Evolutionary conservation across 1,140 invertebrate species (phyloP).

Genomic region (Tetragnatha versicolor): DNA sequence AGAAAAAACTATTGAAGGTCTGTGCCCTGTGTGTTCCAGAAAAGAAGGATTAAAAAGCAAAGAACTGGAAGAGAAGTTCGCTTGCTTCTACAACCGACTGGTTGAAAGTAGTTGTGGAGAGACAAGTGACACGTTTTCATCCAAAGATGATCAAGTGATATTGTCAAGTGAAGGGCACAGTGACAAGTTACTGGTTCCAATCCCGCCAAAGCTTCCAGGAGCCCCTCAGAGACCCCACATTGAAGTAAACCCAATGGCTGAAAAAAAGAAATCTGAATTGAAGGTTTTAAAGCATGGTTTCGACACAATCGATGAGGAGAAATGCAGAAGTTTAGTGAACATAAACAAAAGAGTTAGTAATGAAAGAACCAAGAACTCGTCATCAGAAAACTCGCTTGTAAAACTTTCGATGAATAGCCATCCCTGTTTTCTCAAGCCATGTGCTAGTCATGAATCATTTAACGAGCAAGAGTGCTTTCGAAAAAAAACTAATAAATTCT

Average conservation of each 20-base stretch:
- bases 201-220: neutral
- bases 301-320: constrained; percentile 30
- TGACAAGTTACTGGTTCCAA: neutral
- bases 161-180: constrained; percentile 47
- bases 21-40: constrained; percentile 54
- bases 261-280: neutral
- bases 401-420: constrained; percentile 51
- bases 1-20: constrained; percentile 31
- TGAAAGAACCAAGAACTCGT: constrained; percentile 44
- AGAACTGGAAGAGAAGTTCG: constrained; percentile 58
- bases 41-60: constrained; percentile 56
- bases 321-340: constrained; percentile 46
- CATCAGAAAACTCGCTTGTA: constrained; percentile 56
- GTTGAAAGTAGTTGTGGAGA: constrained; percentile 57
- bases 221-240: constrained; percentile 13
- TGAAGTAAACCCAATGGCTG: constrained; percentile 31
- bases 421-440: constrained; percentile 47
- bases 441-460: constrained; percentile 55
- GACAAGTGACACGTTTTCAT: constrained; percentile 55
- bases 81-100: constrained; percentile 58
- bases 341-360: neutral
- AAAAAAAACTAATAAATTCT: neutral
- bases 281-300: neutral
- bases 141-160: constrained; percentile 57
- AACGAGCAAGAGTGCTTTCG: neutral